These are phyloP conservation scores for Cylas formicarius DNA, from an alignment of 1,140 invertebrate species.

Conservation along the genomic window DNA sequence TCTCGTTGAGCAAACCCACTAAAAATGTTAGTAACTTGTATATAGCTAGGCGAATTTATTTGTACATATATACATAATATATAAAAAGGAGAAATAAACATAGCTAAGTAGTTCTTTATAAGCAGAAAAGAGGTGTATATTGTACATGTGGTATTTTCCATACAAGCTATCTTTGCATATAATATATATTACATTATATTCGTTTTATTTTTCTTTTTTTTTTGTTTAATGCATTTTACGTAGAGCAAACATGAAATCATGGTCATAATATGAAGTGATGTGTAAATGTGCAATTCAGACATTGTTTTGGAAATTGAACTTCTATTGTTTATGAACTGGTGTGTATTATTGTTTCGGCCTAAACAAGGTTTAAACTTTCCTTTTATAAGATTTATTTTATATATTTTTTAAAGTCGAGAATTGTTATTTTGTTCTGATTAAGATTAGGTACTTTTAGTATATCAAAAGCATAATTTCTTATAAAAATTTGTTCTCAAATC, in stretches of 20 bases:
- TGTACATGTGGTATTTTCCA: constrained; percentile 37
- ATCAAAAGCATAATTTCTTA: too few species aligned
- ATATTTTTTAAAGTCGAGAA: too few species aligned
- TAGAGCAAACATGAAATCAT: constrained; percentile 15
- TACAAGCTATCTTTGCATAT: constrained; percentile 33
- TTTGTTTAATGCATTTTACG: constrained; percentile 37
- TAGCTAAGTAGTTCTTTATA: constrained; percentile 18
- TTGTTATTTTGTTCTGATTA: too few species aligned
- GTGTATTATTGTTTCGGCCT: neutral
- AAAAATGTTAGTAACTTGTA: constrained; percentile 29
- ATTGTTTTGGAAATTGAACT: constrained; percentile 27
- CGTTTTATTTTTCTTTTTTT: constrained; percentile 28
- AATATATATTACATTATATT: constrained; percentile 35
- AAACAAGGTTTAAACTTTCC: too few species aligned
- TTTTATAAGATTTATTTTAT: too few species aligned
- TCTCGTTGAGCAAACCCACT: constrained; percentile 18
- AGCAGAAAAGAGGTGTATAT: constrained; percentile 29
- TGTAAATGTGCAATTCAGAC: constrained; percentile 31
- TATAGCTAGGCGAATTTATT: constrained; percentile 33
- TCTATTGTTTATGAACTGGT: neutral
- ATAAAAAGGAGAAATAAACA: constrained; percentile 19
- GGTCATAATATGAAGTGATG: constrained; percentile 30
- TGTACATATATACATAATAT: constrained; percentile 26
- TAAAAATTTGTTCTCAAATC: too few species aligned
- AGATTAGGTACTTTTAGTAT: too few species aligned